Base-by-base conservation (phyloP, 1,140 invertebrate genomes). In the Calephelis virginiensis region DNA sequence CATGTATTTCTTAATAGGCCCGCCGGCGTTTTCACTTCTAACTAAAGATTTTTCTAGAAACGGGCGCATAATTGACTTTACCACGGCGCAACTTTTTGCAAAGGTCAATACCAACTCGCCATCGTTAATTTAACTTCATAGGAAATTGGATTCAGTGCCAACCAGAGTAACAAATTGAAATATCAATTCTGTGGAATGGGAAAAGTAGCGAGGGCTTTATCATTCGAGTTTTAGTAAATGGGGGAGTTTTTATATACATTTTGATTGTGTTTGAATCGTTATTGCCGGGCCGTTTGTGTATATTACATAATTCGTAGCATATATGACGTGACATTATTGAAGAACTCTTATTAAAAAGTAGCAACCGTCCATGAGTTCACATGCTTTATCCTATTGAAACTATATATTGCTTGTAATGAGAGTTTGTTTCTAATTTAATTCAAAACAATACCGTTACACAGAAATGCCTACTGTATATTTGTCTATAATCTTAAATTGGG, bases 71-170 rank as follows among this genome's bases (percentile, higher is more conserved):
- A 59, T 59, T 59, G 53, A 59, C 53, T 59, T 59, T 38, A 59
- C 53, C 53, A 17, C 53, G 53, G 53, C 28, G 12, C 37, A 59
- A 59, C 53, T 59, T 59, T 65, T 67, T 59, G 43, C 53, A 68
- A 68, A 73, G 71, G 71, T 73, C 71, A 73, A 70, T 62, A 70
- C 49, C 43, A 40, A 61, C 59, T 53, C 60, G 17, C 60, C 63
- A 63, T 45, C 61, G 66, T 71, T 73, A 73, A 73, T 73, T 73
- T 70, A 70, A 73, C 68, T 73, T 70, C 63, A 71, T 70, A 70
- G 68, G 71, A 73, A 73, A 73, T 73, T 73, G 71, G 68, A 67
- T 70, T 70, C 68, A 63, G 59, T 59, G 66, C 63, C 63, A 68
- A 66, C 49, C 61, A 65, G 66, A 65, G 66, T 64, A 65, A 72